These are phyloP conservation scores for Cryptophagus acutangulus DNA, from an alignment of 2,888 invertebrate species.

Conservation along the genomic window DNA sequence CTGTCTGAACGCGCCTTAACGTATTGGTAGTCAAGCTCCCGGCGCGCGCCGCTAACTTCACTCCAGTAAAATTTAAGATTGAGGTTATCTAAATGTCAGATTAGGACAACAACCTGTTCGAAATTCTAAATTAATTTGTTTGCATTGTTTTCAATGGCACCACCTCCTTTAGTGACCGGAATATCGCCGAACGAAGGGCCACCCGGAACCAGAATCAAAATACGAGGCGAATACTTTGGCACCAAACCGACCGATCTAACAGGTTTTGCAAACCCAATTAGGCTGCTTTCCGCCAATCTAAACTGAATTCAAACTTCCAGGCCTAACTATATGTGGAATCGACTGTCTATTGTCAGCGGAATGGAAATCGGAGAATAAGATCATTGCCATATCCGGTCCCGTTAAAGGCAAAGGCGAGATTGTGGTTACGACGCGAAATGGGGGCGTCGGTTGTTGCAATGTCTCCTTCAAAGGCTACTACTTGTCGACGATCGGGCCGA, in stretches of 20 bases:
- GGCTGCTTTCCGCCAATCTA: too few relatives aligned
- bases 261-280: too few relatives aligned
- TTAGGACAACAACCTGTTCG: too few relatives aligned
- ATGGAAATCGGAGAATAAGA: conserved; percentile 97
- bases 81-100: too few relatives aligned
- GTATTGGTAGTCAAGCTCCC: too few relatives aligned
- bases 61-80: too few relatives aligned
- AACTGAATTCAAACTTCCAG: too few relatives aligned
- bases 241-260: conserved; percentile 76
- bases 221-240: conserved; percentile 94
- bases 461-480: conserved; percentile 70
- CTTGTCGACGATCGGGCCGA: conserved; percentile 64
- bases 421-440: conserved; percentile 79
- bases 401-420: conserved; percentile 89
- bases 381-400: conserved; percentile 90
- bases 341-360: conserved; percentile 94
- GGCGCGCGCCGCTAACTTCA: too few relatives aligned
- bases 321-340: conserved; percentile 89
- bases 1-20: too few relatives aligned
- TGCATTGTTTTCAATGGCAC: conserved; percentile 63
- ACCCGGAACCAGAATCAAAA: conserved; percentile 90
- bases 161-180: conserved; percentile 88
- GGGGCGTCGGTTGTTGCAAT: conserved; percentile 83
- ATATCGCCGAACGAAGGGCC: conserved; percentile 98
- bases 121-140: too few relatives aligned